Evolutionary conservation across 2,888 invertebrate genomes (phyloP).

Genomic region (Nezara viridula): DNA sequence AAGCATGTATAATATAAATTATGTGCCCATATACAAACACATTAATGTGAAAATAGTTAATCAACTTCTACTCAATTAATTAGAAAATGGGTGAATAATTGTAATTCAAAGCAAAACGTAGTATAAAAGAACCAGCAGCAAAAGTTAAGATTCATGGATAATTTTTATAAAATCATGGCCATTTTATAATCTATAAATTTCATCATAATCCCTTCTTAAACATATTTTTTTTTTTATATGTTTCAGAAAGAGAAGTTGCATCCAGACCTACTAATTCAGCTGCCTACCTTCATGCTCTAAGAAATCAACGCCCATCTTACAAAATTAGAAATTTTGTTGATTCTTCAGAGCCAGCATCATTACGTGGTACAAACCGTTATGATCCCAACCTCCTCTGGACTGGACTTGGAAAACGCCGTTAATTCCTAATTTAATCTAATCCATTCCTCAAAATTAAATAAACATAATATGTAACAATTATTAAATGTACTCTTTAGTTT

Average conservation of each 20-base stretch:
- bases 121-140: not conserved
- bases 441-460: not conserved
- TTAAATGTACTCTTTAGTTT: slow-evolving; percentile 9
- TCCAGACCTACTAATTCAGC: slow-evolving; percentile 68
- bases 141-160: not conserved
- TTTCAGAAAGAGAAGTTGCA: slow-evolving; percentile 52
- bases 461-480: not conserved
- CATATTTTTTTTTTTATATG: not conserved
- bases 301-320: slow-evolving; percentile 71
- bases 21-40: not conserved
- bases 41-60: not conserved
- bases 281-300: slow-evolving; percentile 70
- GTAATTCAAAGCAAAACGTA: not conserved
- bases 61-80: not conserved
- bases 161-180: not conserved
- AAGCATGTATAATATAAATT: not conserved
- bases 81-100: not conserved
- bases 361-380: slow-evolving; percentile 76
- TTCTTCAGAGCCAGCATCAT: slow-evolving; percentile 72
- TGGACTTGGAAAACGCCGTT: slow-evolving; percentile 71
- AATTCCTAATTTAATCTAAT: not conserved
- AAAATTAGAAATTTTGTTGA: slow-evolving; percentile 74
- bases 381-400: slow-evolving; percentile 79
- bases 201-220: not conserved
- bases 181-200: too few relatives aligned